Evolutionary conservation across 2,888 invertebrate species (phyloP), one percentile per base, ranked within the genome.

Genomic region (Pseudococcus longispinus): DNA sequence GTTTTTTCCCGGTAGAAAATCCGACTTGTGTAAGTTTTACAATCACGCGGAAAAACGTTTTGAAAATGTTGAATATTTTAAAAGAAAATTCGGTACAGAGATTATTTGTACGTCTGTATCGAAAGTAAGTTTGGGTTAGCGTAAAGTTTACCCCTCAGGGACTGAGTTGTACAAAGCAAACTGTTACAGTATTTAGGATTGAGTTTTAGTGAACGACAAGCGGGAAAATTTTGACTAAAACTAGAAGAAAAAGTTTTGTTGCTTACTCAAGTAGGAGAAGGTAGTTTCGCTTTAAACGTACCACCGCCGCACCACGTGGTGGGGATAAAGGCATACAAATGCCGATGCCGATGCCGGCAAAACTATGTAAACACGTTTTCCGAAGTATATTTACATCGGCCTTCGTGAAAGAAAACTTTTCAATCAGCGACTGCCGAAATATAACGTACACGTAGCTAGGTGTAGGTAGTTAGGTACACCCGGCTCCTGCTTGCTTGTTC

Each of bases 371-470:
- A 84, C 84, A 84, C 84, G 84, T 51, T 84, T 84, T 84, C 84
- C 84, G 32, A 84, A 84, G 84, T 84, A 60, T 84, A 84, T 84
- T 84, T 84, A 84, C 84, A 60, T 84, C 60, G 84, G 84, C 84
- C 55, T 84, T 84, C 84, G 84, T 84, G 60, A 84, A 84, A 84
- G 60, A 83, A 37, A 84, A 84, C 55, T 84, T 84, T 60, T 84
- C 84, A 84, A 84, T 84, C 84, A 84, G 84, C 84, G 23, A 60
- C 84, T 84, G 84, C 84, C 55, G 60, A 84, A 51, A 84, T 84
- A 84, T 83, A 83, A 46, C 84, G n/a, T 84, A 32, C 32, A 23
- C 18, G n/a, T n/a, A 51, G 44, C 51, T n/a, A 5, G 51, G 51
- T 51, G 46, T 46, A 46, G 13, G 15, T 13, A 15, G 15, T 46